Evolutionary conservation across 1,140 invertebrate genomes (phyloP).

Genomic region (Phortica variegata): DNA sequence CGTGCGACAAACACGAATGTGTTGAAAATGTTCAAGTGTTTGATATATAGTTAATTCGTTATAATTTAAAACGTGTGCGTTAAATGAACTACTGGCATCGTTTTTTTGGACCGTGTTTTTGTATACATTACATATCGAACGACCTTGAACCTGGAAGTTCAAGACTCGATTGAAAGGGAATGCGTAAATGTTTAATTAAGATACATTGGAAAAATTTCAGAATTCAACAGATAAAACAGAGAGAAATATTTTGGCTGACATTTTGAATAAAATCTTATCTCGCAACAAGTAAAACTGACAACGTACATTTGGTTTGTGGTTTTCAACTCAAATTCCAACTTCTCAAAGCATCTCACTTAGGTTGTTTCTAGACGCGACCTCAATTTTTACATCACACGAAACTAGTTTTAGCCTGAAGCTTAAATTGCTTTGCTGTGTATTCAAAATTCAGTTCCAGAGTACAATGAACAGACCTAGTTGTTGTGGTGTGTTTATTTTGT

Average conservation of each 20-base stretch:
- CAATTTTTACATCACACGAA: too few species aligned
- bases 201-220: not conserved
- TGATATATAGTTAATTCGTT: constrained; percentile 27
- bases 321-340: too few species aligned
- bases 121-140: too few species aligned
- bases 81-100: constrained; percentile 20
- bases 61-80: constrained; percentile 22
- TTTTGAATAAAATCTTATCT: too few species aligned
- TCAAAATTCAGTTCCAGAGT: constrained; percentile 5
- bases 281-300: constrained; percentile 1
- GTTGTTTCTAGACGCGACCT: too few species aligned
- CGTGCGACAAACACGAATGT: constrained; percentile 17
- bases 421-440: not conserved
- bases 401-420: constrained; percentile 27
- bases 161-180: constrained; percentile 33
- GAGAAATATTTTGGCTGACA: not conserved
- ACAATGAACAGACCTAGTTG: constrained; percentile 29
- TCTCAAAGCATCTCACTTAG: too few species aligned
- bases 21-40: constrained; percentile 17
- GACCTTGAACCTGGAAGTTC: constrained; percentile 42
- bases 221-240: constrained; percentile 10
- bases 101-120: too few species aligned
- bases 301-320: too few species aligned
- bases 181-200: too few species aligned
- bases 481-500: constrained; percentile 6